Evolutionary conservation across 2,797 vertebrate species (phyloP), one percentile per base, ranked within the genome.

Genomic region (Prionace glauca): DNA sequence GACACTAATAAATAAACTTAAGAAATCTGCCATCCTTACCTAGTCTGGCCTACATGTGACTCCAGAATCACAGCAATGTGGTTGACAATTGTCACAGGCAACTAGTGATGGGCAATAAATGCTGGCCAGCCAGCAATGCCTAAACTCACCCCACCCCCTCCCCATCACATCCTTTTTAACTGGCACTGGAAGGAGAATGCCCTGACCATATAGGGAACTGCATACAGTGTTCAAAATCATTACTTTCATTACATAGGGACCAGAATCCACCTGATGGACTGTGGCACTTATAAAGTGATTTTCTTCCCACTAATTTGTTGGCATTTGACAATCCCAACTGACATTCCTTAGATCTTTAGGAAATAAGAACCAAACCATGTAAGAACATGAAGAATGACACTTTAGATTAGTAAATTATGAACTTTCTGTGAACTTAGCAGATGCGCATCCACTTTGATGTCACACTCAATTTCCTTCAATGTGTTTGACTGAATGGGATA

Each of bases 401-500:
- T 95, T 74, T 77, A 77, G 56, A 77, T 77, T 95, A 56, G 93
- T 77, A 74, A 74, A 95, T 95, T 74, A 95, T 77, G 41, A 95
- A 50, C 72, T 77, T 95, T 77, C 93, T 77, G 50, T 95, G 93
- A 95, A 95, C 71, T 29, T 95, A 74, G 71, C 41, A 60, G 69
- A 77, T 77, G 72, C 74, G 71, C 50, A 95, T 77, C 45, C 29
- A n/a, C 29, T 77, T 77, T 74, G 36, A 41, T n/a, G 71, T 60
- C 69, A 92, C 24, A 65, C 65, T 92, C 90, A 69, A 92, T 92
- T 92, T 92, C 90, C 90, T 92, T 92, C 24, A 41, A 92, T 24
- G 65, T 69, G 67, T 41, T 69, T 69, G 90, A 92, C n/a, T 69
- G 18, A 92, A 92, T 41, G 20, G 65, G 10, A 9, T 92, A 69